These are phyloP conservation scores for Diploptera punctata DNA, from an alignment of 2,888 invertebrate species.

Conservation along the genomic window DNA sequence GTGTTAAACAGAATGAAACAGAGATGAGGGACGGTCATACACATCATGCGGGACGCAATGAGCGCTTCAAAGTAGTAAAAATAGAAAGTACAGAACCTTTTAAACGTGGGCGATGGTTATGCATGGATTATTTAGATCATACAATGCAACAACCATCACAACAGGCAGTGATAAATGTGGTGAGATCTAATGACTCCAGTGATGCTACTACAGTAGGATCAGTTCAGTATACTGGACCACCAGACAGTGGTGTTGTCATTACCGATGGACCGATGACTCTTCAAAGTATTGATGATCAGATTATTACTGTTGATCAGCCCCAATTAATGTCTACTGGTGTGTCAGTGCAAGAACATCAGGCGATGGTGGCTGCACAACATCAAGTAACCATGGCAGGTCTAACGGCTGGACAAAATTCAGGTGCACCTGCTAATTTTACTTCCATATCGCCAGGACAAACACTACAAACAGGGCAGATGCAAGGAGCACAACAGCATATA, in stretches of 20 bases:
- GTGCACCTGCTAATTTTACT: conserved; percentile 37
- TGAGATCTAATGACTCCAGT: conserved; percentile 1
- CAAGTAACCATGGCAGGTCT: conserved; percentile 13
- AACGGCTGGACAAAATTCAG: conserved; percentile 42
- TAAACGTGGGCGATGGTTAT: conserved; percentile 90
- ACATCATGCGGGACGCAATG: conserved; percentile 73
- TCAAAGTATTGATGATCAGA: background rate
- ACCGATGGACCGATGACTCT: conserved; percentile 19
- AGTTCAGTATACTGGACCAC: conserved; percentile 26
- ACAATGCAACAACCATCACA: conserved; percentile 56
- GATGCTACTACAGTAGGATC: conserved; percentile 21
- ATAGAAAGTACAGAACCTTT: conserved; percentile 96
- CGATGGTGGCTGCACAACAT: conserved; percentile 21
- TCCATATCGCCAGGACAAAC: conserved; percentile 50
- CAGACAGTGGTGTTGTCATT: conserved; percentile 34
- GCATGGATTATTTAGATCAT: conserved; percentile 93
- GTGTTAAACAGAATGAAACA: conserved; percentile 47
- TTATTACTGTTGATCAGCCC: background rate
- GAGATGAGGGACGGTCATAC: conserved; percentile 69
- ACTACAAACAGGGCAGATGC: conserved; percentile 46
- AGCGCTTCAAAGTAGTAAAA: conserved; percentile 93
- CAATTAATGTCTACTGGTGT: background rate
- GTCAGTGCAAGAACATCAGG: conserved; percentile 21
- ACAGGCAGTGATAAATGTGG: conserved; percentile 33
- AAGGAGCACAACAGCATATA: conserved; percentile 43